These are phyloP conservation scores for Melipona bicolor DNA, from an alignment of 2,888 invertebrate species.

Conservation along the genomic window DNA sequence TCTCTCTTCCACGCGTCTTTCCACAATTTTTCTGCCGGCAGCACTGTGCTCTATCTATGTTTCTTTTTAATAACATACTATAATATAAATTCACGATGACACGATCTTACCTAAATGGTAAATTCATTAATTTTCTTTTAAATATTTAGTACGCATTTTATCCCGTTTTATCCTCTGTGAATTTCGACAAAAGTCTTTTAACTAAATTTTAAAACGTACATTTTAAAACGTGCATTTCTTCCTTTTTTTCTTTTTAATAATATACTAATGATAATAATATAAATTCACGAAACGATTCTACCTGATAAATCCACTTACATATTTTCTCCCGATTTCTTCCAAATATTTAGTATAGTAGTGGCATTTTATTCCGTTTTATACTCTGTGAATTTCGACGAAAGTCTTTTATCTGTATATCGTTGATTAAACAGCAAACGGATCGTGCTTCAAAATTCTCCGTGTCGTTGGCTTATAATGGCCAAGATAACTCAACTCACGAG, in stretches of 20 bases:
- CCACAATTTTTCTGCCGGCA: not conserved
- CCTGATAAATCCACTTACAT: not conserved
- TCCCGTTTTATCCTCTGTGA: too few species aligned
- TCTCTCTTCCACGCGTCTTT: not conserved
- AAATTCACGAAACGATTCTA: not conserved
- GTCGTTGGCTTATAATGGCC: not conserved
- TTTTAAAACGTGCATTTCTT: not conserved
- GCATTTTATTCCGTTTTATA: too few species aligned
- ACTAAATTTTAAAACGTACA: too few species aligned
- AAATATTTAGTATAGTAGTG: not conserved
- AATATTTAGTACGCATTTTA: not conserved
- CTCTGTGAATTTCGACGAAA: too few species aligned
- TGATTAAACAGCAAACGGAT: not conserved
- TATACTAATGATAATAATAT: not conserved
- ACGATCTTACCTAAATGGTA: not conserved
- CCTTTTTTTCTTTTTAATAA: not conserved
- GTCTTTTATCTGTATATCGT: not conserved
- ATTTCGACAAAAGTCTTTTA: too few species aligned
- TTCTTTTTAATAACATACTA: not conserved
- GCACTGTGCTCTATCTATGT: too few species aligned
- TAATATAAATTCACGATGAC: not conserved
- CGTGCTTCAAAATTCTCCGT: not conserved
- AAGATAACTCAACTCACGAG: constrained; percentile 9
- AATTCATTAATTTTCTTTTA: not conserved
- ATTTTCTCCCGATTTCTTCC: not conserved